A percentile compares a stretch with the other conserved stretches of the same genome.
These are phyloP conservation scores for Silurus aristotelis DNA, from an alignment of 2,797 vertebrate genomes.

Conservation along the genomic window DNA sequence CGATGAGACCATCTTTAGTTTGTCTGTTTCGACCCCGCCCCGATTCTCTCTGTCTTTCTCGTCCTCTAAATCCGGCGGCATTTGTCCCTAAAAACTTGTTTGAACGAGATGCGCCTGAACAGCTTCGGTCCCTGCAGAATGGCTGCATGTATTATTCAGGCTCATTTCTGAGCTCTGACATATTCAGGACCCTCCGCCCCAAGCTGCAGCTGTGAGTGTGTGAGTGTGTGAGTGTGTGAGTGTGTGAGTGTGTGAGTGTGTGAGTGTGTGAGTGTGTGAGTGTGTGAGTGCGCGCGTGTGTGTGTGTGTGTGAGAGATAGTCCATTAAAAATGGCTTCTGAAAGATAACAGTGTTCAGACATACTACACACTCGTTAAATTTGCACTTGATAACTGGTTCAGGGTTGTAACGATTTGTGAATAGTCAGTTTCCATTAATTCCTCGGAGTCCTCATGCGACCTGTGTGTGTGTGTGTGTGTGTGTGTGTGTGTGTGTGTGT, in stretches of 20 bases:
- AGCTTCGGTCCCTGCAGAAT: background rate
- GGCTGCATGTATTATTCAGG: background rate
- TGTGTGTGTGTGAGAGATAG: background rate
- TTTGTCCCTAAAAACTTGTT: background rate
- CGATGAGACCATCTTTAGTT: background rate
- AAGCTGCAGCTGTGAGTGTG: constrained; percentile 6
- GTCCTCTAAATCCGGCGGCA: background rate
- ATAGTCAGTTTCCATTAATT: background rate
- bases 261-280: background rate
- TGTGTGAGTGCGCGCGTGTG: background rate
- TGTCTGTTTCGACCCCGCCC: background rate
- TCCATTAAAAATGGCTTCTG: background rate
- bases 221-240: background rate
- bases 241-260: background rate
- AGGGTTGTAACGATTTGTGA: background rate
- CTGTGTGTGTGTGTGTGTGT: background rate
- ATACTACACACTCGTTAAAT: background rate
- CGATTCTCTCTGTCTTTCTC: background rate
- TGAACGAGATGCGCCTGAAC: background rate
- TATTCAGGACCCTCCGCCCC: constrained; percentile 15
- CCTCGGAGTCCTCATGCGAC: background rate
- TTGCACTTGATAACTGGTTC: constrained; percentile 5
- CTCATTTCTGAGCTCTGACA: constrained; percentile 29
- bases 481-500: background rate
- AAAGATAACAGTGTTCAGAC: background rate